Evolutionary conservation across 2,113 vertebrate species (phyloP).

Genomic region (Carassius auratus): DNA sequence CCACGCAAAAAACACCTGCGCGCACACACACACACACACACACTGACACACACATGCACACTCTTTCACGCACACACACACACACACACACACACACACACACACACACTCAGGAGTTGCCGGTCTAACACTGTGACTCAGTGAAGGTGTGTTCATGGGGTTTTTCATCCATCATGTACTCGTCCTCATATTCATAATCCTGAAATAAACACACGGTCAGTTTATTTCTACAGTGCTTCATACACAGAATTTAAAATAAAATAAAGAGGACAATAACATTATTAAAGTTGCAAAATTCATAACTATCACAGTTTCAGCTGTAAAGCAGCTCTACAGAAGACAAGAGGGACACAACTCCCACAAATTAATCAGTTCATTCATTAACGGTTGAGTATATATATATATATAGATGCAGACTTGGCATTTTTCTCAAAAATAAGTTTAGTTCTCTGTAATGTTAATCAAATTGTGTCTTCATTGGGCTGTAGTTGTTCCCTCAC

Average conservation of each 20-base stretch:
- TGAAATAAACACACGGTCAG: constrained; percentile 50
- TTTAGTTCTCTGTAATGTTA: too few species aligned
- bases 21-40: not conserved
- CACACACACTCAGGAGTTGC: not conserved
- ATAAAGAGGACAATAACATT: not conserved
- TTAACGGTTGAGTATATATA: too few species aligned
- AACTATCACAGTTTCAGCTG: not conserved
- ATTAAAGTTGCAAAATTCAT: not conserved
- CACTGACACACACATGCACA: too few species aligned
- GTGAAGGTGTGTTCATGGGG: constrained; percentile 40
- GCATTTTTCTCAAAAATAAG: too few species aligned
- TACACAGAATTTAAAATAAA: not conserved
- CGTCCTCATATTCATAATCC: constrained; percentile 68
- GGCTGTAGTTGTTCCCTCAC: not conserved
- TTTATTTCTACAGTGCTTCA: not conserved
- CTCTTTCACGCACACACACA: not conserved
- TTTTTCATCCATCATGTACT: constrained; percentile 54
- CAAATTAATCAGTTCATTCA: not conserved
- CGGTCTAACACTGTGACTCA: constrained; percentile 69
- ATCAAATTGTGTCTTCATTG: too few species aligned
- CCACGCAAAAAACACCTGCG: not conserved
- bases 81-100: not conserved
- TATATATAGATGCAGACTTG: too few species aligned
- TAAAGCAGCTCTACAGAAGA: not conserved
- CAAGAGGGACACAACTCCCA: not conserved